Evolutionary conservation across 35 echinoderm and acorn worm genomes (phyloP).

Genomic region (Diadema setosum): DNA sequence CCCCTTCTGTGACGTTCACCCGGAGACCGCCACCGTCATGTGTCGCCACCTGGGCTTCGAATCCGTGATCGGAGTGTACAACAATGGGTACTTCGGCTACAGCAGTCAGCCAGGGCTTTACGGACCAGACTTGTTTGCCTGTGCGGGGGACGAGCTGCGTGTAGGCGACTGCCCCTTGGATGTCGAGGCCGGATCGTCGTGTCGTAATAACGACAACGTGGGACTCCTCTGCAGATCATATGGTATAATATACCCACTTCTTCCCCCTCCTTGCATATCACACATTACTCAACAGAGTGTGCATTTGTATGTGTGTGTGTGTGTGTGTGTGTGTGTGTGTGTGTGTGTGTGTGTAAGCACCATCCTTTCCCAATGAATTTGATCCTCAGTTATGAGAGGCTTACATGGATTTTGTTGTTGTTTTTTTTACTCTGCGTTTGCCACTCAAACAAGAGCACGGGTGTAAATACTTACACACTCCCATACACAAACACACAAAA

Average conservation of each 20-base stretch:
- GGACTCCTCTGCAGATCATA: neutral
- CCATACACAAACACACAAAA: neutral
- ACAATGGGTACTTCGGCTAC: neutral
- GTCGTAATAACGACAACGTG: neutral
- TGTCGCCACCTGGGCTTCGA: neutral
- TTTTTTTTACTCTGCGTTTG: too few species aligned
- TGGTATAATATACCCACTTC: too few species aligned
- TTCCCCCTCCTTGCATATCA: too few species aligned
- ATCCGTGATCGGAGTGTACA: neutral
- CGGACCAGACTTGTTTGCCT: neutral
- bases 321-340: too few species aligned
- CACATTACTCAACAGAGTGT: too few species aligned
- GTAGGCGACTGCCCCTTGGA: neutral
- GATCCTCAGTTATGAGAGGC: too few species aligned
- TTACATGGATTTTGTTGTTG: too few species aligned
- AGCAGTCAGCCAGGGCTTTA: neutral
- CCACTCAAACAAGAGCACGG: too few species aligned
- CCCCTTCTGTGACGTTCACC: too few species aligned
- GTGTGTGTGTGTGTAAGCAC: too few species aligned
- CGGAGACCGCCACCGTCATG: neutral
- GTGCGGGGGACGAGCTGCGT: neutral
- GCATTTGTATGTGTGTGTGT: too few species aligned
- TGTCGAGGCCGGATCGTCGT: neutral
- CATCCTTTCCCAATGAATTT: too few species aligned
- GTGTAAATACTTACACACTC: neutral